A percentile compares a stretch with the other conserved stretches of the same genome.
Conservation (phyloP, 2,797 vertebrate genomes). For the Tamandua tetradactyla region DNA sequence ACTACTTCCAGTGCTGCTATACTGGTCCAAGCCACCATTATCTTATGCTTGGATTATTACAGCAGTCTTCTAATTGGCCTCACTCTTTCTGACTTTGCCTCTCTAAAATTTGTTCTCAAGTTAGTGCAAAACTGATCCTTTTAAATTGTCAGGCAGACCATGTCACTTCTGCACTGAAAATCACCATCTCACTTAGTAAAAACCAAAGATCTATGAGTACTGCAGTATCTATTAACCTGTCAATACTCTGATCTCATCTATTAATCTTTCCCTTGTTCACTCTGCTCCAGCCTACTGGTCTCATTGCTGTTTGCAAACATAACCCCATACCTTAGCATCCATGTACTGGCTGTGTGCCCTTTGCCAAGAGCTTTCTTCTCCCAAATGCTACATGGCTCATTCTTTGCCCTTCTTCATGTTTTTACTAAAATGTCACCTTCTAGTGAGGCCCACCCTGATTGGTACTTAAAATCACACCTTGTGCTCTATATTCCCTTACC, state of each 20-base stretch:
- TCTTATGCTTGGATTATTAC: not conserved
- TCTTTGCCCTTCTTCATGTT: not conserved
- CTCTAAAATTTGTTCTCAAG: not conserved
- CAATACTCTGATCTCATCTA: not conserved
- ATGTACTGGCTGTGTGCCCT: not conserved
- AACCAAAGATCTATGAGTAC: not conserved
- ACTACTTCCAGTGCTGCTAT: not conserved
- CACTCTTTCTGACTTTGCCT: not conserved
- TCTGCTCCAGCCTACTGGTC: not conserved
- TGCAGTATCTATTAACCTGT: not conserved
- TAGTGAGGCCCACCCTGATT: not conserved
- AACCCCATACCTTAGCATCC: not conserved
- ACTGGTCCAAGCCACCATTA: not conserved
- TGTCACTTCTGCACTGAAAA: conserved; percentile 34
- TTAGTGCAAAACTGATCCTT: not conserved
- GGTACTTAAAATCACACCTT: not conserved
- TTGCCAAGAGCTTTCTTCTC: not conserved
- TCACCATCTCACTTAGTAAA: not conserved
- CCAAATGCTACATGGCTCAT: not conserved
- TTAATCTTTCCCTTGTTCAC: not conserved
- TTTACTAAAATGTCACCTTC: not conserved
- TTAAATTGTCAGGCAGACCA: not conserved
- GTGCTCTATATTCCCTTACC: not conserved
- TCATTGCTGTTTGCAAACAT: not conserved
- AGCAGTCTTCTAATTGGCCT: not conserved